Conservation (phyloP, 2,888 invertebrate genomes). For the Andrena flavipes region DNA sequence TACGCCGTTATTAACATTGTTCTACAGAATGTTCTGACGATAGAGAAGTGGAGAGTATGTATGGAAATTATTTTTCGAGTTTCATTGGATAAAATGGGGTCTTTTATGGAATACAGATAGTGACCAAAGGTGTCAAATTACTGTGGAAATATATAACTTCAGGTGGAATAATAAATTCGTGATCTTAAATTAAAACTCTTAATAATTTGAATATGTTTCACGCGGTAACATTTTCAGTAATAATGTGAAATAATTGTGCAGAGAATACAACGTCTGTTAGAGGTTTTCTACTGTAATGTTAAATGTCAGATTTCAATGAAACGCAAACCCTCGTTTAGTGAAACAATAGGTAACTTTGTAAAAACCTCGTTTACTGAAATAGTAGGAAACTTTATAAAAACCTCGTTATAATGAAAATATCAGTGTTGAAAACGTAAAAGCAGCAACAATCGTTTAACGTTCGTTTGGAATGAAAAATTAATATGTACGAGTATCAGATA, state of each 20-base stretch:
- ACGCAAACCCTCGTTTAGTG: neutral
- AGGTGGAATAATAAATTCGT: too few relatives aligned
- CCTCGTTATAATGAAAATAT: neutral
- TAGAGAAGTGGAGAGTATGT: too few relatives aligned
- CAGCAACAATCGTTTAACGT: neutral
- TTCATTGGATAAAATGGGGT: too few relatives aligned
- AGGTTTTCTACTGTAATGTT: neutral
- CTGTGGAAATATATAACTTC: too few relatives aligned
- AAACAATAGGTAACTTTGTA: neutral
- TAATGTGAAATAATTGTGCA: neutral
- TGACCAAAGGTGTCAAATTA: too few relatives aligned
- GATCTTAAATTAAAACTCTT: too few relatives aligned
- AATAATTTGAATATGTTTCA: too few relatives aligned
- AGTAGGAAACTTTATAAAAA: neutral
- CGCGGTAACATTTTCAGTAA: neutral
- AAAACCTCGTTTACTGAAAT: neutral
- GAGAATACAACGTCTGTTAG: neutral
- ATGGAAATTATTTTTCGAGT: too few relatives aligned
- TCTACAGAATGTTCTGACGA: too few relatives aligned
- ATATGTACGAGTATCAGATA: neutral
- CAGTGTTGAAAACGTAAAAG: neutral
- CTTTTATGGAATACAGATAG: too few relatives aligned
- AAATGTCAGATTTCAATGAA: neutral
- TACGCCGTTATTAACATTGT: neutral
- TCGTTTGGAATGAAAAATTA: neutral